Evolutionary conservation across 2,113 vertebrate genomes (phyloP).

Genomic region (Muntiacus muntjak): DNA sequence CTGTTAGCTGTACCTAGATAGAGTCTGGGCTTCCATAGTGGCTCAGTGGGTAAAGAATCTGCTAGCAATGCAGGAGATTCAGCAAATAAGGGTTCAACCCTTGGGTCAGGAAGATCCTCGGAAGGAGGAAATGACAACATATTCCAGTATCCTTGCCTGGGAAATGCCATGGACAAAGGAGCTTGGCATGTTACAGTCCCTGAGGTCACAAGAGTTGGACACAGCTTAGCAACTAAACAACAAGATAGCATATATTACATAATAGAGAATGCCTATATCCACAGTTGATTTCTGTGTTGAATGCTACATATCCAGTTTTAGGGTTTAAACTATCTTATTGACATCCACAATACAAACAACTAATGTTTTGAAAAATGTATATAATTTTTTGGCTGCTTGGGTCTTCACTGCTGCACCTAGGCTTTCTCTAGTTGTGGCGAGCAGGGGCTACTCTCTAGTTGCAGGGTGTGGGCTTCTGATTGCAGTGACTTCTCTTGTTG

Average conservation of each 20-base stretch:
- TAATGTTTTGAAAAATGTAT: background rate
- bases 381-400: background rate
- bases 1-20: background rate
- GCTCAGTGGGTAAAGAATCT: background rate
- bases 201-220: background rate
- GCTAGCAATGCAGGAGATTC: background rate
- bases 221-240: background rate
- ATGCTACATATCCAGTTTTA: background rate
- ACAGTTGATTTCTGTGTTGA: background rate
- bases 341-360: background rate
- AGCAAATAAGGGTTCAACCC: background rate
- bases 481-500: background rate
- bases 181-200: background rate
- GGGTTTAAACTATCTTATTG: background rate
- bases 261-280: background rate
- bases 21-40: background rate
- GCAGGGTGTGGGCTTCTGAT: background rate
- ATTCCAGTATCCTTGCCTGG: background rate
- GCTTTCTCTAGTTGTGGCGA: background rate
- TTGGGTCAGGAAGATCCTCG: background rate
- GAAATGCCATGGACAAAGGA: background rate
- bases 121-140: background rate
- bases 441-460: background rate
- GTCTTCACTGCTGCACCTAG: background rate
- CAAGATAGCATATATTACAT: background rate